Evolutionary conservation across 2,888 invertebrate species (phyloP), one percentile per base, ranked within the genome.

Genomic region (Agonum fuliginosum): DNA sequence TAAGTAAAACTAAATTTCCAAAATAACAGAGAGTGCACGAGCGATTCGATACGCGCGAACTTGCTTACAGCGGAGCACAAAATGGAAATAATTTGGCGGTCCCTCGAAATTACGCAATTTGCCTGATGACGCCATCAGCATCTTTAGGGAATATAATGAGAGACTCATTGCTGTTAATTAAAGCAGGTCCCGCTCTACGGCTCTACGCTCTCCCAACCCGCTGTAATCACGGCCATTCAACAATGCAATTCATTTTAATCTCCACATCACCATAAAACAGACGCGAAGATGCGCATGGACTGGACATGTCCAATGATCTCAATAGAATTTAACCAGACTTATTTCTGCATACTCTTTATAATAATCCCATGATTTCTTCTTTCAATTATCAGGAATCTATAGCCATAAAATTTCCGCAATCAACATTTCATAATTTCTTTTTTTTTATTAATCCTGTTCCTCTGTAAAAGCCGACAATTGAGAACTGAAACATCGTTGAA

Each of bases 91-190:
- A 77, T 77, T 70, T 77, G 67, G 27, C 43, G 77, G 77, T 70
- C 70, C 54, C 67, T 51, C 77, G 58, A 77, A 77, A 77, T 77
- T 77, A 77, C 77, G 77, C 77, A 77, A 77, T 77, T 77, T 70
- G 27, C 24, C 41, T 70, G 77, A 77, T 77, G 77, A 77, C 77
- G 77, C 70, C 58, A 77, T 77, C 51, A 77, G 70, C 77, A 77
- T 77, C 62, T 77, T 77, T 69, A 77, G 70, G 69, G 70, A 77
- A 43, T 77, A 65, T 77, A 77, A 77, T 77, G 77, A 77, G 54
- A 41, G 70, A 46, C 51, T 77, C 54, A 77, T 69, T 69, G 77
- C 77, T 70, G 77, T 70, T 77, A 77, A 77, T 77, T 77, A 77
- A 62, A 17, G 58, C 30, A 62, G 30, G 58, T 27, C 30, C 58